Evolutionary conservation across 30 jellyfish, hydroid and myxozoan species (phyloP), one percentile per base, ranked within the genome.

Genomic region (Sanderia malayensis): DNA sequence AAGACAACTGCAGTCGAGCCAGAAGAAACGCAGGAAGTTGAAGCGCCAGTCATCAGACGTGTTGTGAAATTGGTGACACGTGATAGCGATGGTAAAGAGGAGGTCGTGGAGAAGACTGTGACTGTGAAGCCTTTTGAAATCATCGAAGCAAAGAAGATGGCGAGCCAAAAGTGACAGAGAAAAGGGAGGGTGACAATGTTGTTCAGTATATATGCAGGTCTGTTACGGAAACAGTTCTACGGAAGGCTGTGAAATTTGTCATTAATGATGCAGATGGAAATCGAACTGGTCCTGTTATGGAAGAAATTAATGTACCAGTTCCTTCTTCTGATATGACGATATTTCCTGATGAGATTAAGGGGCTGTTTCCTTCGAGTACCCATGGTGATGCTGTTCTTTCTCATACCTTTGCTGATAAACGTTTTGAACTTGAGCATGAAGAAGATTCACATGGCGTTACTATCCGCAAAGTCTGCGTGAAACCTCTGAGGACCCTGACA

Each of bases 381-480:
- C 70, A 68, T 6, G 49, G 46, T 4, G 88, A 69, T 32, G 83
- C 49, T 46, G 82, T 92, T 58, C 62, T 64, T 44, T 28, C 72
- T 71, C 85, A 71, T 46, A 20, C 60, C 85, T 89, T 81, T 0
- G 74, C 17, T 23, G 74, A 58, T 18, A 74, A 85, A 26, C 58
- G 11, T 70, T 91, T 91, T 8, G n/a, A 72, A 13, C 73, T 61
- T 25, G 94, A 81, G 45, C 93, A 71, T 58, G 93, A 13, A 62
- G 37, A 31, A 20, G 83, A 81, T 32, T 24, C 45, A 31, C 55
- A 25, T 19, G 94, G 92, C 20, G 44, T 10, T 4, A 91, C 72
- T 30, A 61, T 37, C 24, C 61, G 94, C 41, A 58, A 67, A 28
- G 72, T 81, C 31, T 62, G 29, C 20, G 59, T 55, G 44, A 61